These are phyloP conservation scores for Euspilapteryx auroguttella DNA, from an alignment of 2,888 invertebrate species.

Conservation along the genomic window DNA sequence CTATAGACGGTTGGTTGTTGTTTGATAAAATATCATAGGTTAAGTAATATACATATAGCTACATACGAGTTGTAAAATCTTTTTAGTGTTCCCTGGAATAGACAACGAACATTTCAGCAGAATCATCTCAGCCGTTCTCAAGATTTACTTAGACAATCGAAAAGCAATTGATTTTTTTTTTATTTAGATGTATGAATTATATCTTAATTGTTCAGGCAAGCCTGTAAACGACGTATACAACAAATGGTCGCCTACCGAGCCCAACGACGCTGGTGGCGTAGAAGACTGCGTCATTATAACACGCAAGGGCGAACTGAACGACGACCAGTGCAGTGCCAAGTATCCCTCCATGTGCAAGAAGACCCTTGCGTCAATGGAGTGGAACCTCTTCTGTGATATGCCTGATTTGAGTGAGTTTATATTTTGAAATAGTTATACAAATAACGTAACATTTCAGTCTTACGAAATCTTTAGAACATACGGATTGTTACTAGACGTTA, in stretches of 20 bases:
- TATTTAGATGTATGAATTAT: no score
- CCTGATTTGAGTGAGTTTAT: conserved; percentile 19
- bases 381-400: conserved; percentile 26
- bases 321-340: conserved; percentile 17
- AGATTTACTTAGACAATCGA: no score
- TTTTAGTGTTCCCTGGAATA: neutral
- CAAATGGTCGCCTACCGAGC: conserved; percentile 26
- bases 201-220: no score
- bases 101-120: no score
- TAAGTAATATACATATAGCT: neutral
- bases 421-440: no score
- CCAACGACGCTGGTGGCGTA: conserved; percentile 17
- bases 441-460: no score
- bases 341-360: conserved; percentile 37
- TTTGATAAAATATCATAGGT: neutral
- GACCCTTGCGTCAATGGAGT: conserved; percentile 17
- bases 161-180: no score
- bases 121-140: no score
- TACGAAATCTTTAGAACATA: no score
- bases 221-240: conserved; percentile 21
- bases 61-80: neutral
- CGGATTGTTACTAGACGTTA: no score
- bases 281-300: conserved; percentile 24
- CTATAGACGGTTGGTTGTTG: conserved; percentile 15
- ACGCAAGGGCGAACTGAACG: conserved; percentile 17